Percentiles rank a stretch among this genome's conserved stretches.
These are phyloP conservation scores for Trinectes maculatus DNA, from an alignment of 2,113 vertebrate genomes.

Conservation along the genomic window DNA sequence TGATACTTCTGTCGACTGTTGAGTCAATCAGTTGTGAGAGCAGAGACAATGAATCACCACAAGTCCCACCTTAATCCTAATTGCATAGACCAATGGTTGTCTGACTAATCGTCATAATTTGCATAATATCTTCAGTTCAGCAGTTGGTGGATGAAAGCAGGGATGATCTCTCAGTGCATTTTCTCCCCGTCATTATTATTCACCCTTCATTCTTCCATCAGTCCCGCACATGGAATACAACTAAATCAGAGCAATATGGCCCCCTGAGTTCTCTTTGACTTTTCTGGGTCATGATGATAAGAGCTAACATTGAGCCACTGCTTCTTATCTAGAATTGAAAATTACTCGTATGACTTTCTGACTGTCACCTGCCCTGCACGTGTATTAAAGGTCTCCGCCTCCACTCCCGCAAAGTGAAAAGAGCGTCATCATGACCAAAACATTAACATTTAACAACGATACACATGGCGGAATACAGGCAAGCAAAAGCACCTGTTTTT, in stretches of 20 bases:
- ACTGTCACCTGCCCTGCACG: constrained; percentile 3
- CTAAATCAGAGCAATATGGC: constrained; percentile 43
- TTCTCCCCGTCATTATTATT: constrained; percentile 13
- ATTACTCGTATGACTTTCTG: constrained; percentile 44
- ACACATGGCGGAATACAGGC: not conserved
- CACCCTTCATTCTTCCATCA: constrained; percentile 4
- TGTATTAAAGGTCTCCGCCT: constrained; percentile 24
- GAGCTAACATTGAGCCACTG: constrained; percentile 32
- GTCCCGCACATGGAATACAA: constrained; percentile 23
- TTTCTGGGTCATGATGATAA: constrained; percentile 70
- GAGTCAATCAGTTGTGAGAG: constrained; percentile 16
- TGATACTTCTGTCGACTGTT: constrained; percentile 6
- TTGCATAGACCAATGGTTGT: constrained; percentile 21
- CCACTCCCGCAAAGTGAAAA: not conserved
- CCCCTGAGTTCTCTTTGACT: constrained; percentile 56
- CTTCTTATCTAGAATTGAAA: constrained; percentile 54
- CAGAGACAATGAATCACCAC: constrained; percentile 5
- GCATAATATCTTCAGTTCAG: constrained; percentile 37
- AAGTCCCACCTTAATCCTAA: constrained; percentile 34
- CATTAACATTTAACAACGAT: constrained; percentile 8
- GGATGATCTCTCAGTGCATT: constrained; percentile 42
- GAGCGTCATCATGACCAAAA: not conserved
- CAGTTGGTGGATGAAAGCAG: constrained; percentile 18
- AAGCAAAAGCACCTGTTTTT: too few relatives aligned
- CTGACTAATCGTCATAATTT: constrained; percentile 48